Evolutionary conservation across 1,140 invertebrate species (phyloP).

Genomic region (Agrilus planipennis): DNA sequence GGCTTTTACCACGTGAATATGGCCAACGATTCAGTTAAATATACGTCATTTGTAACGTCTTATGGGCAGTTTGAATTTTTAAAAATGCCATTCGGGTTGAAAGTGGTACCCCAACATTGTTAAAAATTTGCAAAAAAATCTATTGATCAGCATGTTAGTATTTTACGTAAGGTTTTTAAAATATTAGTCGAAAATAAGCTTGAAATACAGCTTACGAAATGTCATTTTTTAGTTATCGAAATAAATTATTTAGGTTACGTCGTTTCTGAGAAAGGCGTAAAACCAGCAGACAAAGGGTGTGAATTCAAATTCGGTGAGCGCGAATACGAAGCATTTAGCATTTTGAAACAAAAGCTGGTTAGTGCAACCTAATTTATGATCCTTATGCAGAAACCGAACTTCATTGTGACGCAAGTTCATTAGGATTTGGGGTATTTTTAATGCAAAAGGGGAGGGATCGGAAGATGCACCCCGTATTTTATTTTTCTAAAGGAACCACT

Average conservation of each 20-base stretch:
- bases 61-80: slow-evolving; percentile 30
- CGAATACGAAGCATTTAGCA: slow-evolving; percentile 9
- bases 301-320: slow-evolving; percentile 14
- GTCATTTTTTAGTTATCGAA: slow-evolving; percentile 4
- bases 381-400: slow-evolving; percentile 6
- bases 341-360: slow-evolving; percentile 1
- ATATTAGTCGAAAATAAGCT: slow-evolving; percentile 8
- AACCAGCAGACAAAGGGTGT: slow-evolving; percentile 20
- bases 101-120: slow-evolving; percentile 4
- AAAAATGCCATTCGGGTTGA: slow-evolving; percentile 1
- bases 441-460: slow-evolving; percentile 23
- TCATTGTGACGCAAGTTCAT: slow-evolving; percentile 7
- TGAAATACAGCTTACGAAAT: slow-evolving; percentile 12
- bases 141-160: slow-evolving; percentile 11
- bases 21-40: slow-evolving; percentile 14
- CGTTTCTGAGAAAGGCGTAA: slow-evolving; percentile 7
- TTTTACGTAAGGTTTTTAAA: slow-evolving; percentile 9
- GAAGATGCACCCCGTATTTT: slow-evolving; percentile 30
- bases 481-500: slow-evolving; percentile 33
- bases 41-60: slow-evolving; percentile 17
- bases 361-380: slow-evolving; percentile 22
- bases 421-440: slow-evolving; percentile 20
- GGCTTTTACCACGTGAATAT: slow-evolving; percentile 22
- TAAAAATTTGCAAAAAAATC: slow-evolving; percentile 7
- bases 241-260: background rate